Conservation (phyloP, 2,797 vertebrate species). For the Falco rusticolus region DNA sequence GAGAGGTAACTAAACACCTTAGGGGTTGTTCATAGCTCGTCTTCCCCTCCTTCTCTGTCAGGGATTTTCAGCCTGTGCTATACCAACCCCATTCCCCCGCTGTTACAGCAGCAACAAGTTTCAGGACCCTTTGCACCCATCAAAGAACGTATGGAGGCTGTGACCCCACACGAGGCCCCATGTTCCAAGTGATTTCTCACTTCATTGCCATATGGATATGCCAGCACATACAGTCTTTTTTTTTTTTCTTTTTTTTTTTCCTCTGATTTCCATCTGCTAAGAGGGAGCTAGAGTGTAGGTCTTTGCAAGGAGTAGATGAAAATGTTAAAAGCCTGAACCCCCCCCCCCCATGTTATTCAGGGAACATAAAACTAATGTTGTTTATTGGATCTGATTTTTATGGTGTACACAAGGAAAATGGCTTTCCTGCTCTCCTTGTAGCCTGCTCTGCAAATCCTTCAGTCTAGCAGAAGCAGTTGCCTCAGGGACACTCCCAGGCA, state of each 20-base stretch:
- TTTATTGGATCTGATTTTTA: slow-evolving; percentile 17
- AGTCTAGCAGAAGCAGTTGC: not conserved
- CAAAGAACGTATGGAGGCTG: slow-evolving; percentile 64
- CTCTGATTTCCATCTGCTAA: slow-evolving; percentile 62
- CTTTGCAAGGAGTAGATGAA: slow-evolving; percentile 43
- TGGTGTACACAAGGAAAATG: not conserved
- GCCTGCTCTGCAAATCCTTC: not conserved
- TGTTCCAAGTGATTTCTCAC: slow-evolving; percentile 68
- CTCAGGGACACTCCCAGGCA: not conserved
- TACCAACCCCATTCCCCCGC: not conserved
- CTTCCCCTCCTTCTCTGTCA: not conserved
- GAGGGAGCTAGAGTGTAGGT: slow-evolving; percentile 33
- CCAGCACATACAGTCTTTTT: slow-evolving; percentile 55
- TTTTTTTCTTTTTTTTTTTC: not conserved
- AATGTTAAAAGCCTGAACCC: slow-evolving; percentile 47
- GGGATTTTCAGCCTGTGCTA: slow-evolving; percentile 27
- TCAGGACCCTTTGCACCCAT: slow-evolving; percentile 47
- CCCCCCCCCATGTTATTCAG: not conserved
- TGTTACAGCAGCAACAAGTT: slow-evolving; percentile 58
- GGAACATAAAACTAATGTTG: slow-evolving; percentile 26
- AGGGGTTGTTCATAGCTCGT: not conserved
- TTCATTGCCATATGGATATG: slow-evolving; percentile 65
- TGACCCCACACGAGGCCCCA: slow-evolving; percentile 23
- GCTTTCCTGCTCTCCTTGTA: not conserved
- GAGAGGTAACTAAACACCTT: slow-evolving; percentile 1